Percentiles rank a stretch among this genome's conserved stretches.
Evolutionary conservation across 1,140 invertebrate species (phyloP).

Genomic region (Steinernema feltiae): DNA sequence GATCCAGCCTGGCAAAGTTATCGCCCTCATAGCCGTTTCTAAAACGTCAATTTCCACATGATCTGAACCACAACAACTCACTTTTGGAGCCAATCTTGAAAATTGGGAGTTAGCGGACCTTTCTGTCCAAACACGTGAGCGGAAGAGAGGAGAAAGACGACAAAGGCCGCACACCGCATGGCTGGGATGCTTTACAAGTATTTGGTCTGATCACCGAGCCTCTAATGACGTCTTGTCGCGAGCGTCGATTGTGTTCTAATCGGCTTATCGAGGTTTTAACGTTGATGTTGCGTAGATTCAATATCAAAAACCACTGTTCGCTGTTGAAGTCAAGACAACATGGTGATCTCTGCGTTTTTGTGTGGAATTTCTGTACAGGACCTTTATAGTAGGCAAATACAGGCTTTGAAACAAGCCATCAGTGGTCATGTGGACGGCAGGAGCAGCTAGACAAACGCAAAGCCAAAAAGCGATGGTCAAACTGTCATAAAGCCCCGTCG

Average conservation of each 20-base stretch:
- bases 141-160: neutral
- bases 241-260: neutral
- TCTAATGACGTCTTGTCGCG: neutral
- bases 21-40: constrained; percentile 37
- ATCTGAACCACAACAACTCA: constrained; percentile 1
- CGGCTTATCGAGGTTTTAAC: neutral
- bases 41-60: neutral
- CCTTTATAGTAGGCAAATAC: neutral
- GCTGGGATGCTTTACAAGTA: neutral
- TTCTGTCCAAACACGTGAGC: neutral
- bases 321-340: neutral
- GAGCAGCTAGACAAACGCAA: no score
- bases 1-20: constrained; percentile 31
- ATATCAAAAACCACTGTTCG: neutral
- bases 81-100: constrained; percentile 24
- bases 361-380: neutral
- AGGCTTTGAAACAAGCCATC: neutral
- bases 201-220: neutral
- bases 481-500: no score
- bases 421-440: no score
- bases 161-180: neutral
- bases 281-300: neutral
- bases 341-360: neutral
- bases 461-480: no score
- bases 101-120: constrained; percentile 26